Evolutionary conservation across 2,113 vertebrate genomes (phyloP), one percentile per base, ranked within the genome.

Genomic region (Cololabis saira): DNA sequence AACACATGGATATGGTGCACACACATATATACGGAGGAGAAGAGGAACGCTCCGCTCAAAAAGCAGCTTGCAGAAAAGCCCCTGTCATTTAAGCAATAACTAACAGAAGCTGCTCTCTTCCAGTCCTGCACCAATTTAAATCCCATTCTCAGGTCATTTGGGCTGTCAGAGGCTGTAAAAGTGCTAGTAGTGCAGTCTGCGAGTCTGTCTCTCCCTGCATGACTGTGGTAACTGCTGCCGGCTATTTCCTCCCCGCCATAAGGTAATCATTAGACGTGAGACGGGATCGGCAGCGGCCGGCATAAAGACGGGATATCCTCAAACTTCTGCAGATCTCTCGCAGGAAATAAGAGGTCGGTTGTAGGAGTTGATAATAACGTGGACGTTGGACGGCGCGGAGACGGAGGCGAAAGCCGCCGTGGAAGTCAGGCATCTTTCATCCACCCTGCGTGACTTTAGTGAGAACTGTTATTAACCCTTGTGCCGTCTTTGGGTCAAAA

Each of bases 191-290:
- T 65, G 86, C 83, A 86, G 83, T 86, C 74, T 85, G 76, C 59
- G 56, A 56, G 74, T 82, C 80, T 67, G 83, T 78, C 78, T 60
- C 49, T 84, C 70, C 69, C 74, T 60, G 69, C 74, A 61, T 71
- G 81, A 77, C 82, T 86, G 85, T 85, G 82, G 83, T 84, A 71
- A 72, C 74, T n/a, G 59, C 52, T 71, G 78, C 70, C 69, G 80
- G 78, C 81, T 75, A 67, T 84, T 87, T 83, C 78, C 67, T 83
- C 67, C 67, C 66, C 76, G 16, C 70, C 90, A 91, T 79, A 87
- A 87, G 85, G 85, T 80, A 86, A 83, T 76, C 80, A 91, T 90
- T 89, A 90, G 74, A 86, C 33, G 61, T 83, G 74, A 86, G 76
- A 75, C 49, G 54, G 62, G 80, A 75, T 61, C 84, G 85, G 82